Evolutionary conservation across 2,888 invertebrate species (phyloP).

Genomic region (Chironomus tentans): DNA sequence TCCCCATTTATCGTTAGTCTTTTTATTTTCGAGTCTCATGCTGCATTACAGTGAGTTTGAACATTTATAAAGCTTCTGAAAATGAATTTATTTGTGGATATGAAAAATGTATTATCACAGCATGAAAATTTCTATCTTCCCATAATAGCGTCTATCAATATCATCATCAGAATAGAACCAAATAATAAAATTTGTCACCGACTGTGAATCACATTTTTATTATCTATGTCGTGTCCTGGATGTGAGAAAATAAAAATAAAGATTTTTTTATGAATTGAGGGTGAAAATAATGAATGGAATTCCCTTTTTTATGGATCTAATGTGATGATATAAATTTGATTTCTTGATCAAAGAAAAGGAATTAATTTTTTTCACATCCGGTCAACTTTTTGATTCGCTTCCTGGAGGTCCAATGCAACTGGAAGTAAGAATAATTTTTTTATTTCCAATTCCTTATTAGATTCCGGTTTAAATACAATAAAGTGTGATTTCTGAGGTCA

Average conservation of each 20-base stretch:
- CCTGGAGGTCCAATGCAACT: constrained; percentile 2
- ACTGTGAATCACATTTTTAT: no score
- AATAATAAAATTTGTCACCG: neutral
- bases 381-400: neutral
- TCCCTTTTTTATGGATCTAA: no score
- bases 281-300: no score
- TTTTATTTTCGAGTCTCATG: neutral
- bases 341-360: neutral
- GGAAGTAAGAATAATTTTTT: neutral
- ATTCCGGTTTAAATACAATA: neutral
- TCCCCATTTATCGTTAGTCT: neutral
- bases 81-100: neutral
- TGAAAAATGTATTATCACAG: constrained; percentile 19
- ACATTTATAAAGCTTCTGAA: constrained; percentile 20
- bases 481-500: no score
- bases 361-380: constrained; percentile 12
- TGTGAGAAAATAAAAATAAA: neutral
- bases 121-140: neutral
- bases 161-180: neutral
- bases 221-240: neutral
- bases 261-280: no score
- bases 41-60: neutral
- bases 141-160: no score
- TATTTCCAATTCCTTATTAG: neutral
- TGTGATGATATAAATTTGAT: no score